A percentile compares a stretch with the other conserved stretches of the same genome.
Conservation (phyloP, 2,113 vertebrate genomes). For the Vidua chalybeata region DNA sequence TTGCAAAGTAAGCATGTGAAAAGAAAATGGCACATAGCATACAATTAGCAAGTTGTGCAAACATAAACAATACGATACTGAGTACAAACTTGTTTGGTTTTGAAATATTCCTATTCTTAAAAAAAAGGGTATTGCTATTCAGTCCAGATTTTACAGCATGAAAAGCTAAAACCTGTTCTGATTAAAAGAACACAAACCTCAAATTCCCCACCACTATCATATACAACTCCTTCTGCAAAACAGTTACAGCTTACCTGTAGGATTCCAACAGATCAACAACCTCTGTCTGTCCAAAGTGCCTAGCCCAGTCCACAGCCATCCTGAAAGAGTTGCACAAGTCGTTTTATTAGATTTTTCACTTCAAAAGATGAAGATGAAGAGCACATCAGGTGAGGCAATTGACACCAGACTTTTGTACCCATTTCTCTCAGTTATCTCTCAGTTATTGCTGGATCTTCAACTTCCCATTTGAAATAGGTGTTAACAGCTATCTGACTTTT, state of each 20-base stretch:
- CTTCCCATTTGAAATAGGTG: background rate
- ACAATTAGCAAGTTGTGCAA: background rate
- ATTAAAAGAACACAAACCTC: background rate
- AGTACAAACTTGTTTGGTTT: background rate
- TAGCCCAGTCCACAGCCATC: conserved; percentile 93
- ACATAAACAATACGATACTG: background rate
- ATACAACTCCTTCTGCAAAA: background rate
- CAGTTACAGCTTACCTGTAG: conserved; percentile 78
- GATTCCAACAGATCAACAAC: conserved; percentile 87
- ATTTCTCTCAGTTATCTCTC: background rate
- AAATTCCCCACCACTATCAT: background rate
- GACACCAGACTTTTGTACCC: background rate
- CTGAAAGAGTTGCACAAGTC: conserved; percentile 70
- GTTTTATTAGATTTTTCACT: background rate
- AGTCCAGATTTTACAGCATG: background rate
- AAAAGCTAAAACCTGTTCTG: background rate
- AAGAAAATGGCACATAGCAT: background rate
- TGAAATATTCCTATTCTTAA: background rate
- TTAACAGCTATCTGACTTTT: background rate
- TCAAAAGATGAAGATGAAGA: background rate
- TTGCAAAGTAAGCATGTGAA: background rate
- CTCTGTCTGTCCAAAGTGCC: conserved; percentile 85
- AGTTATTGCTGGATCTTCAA: background rate
- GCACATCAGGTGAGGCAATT: accelerated
- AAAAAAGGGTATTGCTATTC: background rate